Base-by-base conservation (phyloP, 1,140 invertebrate species). In the Neotoxoptera formosana region DNA sequence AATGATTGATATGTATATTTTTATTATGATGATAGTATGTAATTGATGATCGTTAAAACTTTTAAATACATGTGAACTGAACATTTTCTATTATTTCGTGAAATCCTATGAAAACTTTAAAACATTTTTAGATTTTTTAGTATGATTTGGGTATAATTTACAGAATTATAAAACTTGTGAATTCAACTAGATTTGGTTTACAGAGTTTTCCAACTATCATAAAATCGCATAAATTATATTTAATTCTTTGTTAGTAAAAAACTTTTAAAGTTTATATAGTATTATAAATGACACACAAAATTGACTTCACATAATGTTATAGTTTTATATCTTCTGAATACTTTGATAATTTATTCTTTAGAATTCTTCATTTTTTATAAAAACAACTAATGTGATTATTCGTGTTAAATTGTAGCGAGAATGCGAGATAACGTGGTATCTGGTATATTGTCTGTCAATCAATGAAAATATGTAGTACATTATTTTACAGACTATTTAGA, bases 81-180 rank as follows among this genome's bases (percentile, higher is more conserved):
- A 88, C n/a, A 45, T 89, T 89, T 89, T 53, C 21, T 89, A 53
- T 53, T 53, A 53, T 53, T 89, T 89, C n/a, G 20, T 34, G 1
- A 36, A 34, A n/a, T 53, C 30, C n/a, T 34, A 51, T 36, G 34
- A 89, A 88, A 89, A 89, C 45, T 89, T 89, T 23, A 89, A 20
- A 53, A 53, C n/a, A 25, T 53, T 89, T 48, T 89, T 34, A 53
- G 47, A 89, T 89, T 89, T 89, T 89, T 89, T 23, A 17, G 48
- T 53, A 89, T 23, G 45, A 47, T 45, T 47, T 45, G 86, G 47
- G 20, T 89, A 51, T 51, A 51, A 89, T 53, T 53, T 53, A 36
- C 30, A 36, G 9, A 89, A 89, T 89, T 89, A 89, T 89, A 89
- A 53, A 89, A 89, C 48, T 53, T 89, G 36, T 14, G 9, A 89